Evolutionary conservation across 2,113 vertebrate genomes (phyloP), one percentile per base, ranked within the genome.

Genomic region (Sinocyclocheilus grahami): DNA sequence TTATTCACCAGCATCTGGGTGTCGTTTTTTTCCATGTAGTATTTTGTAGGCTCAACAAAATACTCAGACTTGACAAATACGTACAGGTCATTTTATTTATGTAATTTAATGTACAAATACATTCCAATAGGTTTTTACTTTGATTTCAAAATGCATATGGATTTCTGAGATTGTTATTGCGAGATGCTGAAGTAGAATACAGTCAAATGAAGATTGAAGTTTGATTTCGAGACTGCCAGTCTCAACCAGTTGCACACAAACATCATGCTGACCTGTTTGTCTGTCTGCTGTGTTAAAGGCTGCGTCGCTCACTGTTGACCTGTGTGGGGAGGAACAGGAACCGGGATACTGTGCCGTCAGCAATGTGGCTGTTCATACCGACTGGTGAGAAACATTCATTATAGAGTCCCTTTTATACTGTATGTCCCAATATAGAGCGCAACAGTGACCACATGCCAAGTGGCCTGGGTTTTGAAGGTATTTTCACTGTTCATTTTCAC

Each of bases 291-390:
- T 20, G 27, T 20, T 58, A 9, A 42, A 99, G 98, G 97, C 97
- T 3, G 97, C 98, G 0, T 99, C 98, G 3, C 93, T 99, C 88
- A 99, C 98, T 0, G 97, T 99, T 81, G 97, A 99, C 91, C 94
- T 97, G 24, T 99, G 98, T 88, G 96, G 97, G 0, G 97, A 99
- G 30, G 96, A 97, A 89, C 97, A 97, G 91, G 97, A 99, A 78
- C 94, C 96, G 5, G 97, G 97, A 24, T 98, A 97, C 87, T 99
- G 98, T 86, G 95, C 97, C 14, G 96, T 99, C 86, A 99, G 97
- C 93, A 98, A 96, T 11, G 95, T 98, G 88, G 97, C 97, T 1
- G 95, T 97, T 51, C 97, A 98, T 42, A 95, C 95, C 0, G 98
- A 99, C 93, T 99, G 98, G 98, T 99, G 91, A 95, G 93, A 88